Percentiles rank a stretch among this genome's conserved stretches.
Evolutionary conservation across 2,797 vertebrate species (phyloP).

Genomic region (Bryconaethiops microstoma): DNA sequence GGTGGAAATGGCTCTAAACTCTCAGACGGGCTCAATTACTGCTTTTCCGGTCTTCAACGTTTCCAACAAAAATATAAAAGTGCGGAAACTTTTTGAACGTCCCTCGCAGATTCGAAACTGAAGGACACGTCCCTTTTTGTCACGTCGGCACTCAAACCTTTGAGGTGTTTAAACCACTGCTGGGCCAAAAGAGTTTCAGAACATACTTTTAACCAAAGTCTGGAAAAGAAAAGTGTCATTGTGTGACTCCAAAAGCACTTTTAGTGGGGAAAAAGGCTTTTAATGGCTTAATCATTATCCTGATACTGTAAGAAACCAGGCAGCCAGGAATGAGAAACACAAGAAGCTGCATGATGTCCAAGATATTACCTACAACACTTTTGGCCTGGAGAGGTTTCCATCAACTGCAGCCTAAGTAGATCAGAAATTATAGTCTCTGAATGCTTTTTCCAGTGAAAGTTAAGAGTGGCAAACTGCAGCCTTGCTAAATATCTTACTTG

Average conservation of each 20-base stretch:
- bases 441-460: background rate
- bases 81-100: no score
- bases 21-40: no score
- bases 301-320: background rate
- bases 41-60: no score
- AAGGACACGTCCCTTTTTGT: no score
- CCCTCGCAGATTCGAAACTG: no score
- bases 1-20: no score
- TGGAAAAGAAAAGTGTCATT: background rate
- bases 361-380: background rate
- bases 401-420: background rate
- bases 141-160: background rate
- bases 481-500: background rate
- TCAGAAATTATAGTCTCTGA: no score
- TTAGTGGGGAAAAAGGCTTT: background rate
- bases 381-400: background rate
- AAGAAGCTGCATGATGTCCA: background rate
- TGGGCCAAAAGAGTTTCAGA: background rate
- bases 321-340: background rate
- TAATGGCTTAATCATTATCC: background rate
- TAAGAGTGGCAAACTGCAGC: slow-evolving; percentile 1
- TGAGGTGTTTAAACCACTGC: background rate
- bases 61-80: no score
- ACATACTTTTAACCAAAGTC: no score
- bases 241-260: background rate